Base-by-base conservation (phyloP, 2,888 invertebrate genomes). In the Agapetus fuscipes region DNA sequence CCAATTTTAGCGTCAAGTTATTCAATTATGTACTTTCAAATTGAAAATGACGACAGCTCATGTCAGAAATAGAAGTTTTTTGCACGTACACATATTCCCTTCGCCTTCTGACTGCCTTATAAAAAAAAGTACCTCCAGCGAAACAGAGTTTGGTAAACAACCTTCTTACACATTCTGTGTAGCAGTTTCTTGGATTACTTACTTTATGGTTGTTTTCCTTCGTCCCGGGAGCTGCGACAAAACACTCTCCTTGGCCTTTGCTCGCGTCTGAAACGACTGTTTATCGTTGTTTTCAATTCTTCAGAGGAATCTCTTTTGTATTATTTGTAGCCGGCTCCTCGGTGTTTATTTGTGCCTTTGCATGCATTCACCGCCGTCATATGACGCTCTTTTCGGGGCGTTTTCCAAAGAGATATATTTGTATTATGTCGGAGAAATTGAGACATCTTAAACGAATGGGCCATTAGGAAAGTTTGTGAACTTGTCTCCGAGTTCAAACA, bases 251-350 rank as follows among this genome's bases (percentile, higher is more conserved):
- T 17, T 35, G 28, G 28, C 27, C 27, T 31, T 35, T 24, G 15
- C 14, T 27, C 29, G 29, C 37, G 42, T 42, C 39, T 31, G 37
- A 26, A 45, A 43, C 38, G 27, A 26, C 46, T 46, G 46, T 46
- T 43, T 43, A 43, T 43, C 29, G 46, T 38, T 46, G 46, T 46
- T 46, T 46, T 43, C 46, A 43, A 39, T 46, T 43, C 46, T 46
- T 46, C 30, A 24, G 38, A 28, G 46, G 32, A 34, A 34, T 43
- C 25, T 27, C 10, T 42, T 34, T 32, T 17, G n/a, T 29, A 26
- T 28, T 34, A 27, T 27, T 30, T 45, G n/a, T 41, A 34, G 14
- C 24, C 11, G 29, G 40, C 32, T 32, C 31, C 37, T 25, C 33
- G 13, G 14, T 13, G 16, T 36, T 37, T 42, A 42, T 45, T 42